phyloP scores from a whole-genome alignment of 2,888 invertebrate genomes.

The Drosophila kambysellisi region DNA sequence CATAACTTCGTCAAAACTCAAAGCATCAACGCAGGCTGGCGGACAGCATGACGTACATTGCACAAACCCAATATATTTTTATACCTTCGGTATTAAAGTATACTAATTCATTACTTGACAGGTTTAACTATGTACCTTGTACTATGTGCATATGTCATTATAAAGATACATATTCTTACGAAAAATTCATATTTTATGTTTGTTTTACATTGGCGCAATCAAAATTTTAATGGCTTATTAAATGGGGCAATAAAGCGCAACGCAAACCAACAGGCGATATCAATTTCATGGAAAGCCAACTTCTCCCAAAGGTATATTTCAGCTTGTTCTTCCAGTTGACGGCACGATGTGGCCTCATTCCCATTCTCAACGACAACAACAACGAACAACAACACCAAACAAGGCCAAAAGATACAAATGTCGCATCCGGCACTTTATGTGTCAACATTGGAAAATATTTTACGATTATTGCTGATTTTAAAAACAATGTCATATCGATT shows the following conservation, averaged over 20 bases:
- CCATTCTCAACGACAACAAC: not conserved
- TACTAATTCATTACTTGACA: not conserved
- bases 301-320: conserved; percentile 12
- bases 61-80: no score
- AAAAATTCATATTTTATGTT: conserved; percentile 52
- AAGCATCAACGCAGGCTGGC: no score
- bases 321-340: conserved; percentile 16
- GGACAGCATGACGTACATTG: no score
- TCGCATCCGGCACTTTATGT: conserved; percentile 47
- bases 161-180: not conserved
- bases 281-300: conserved; percentile 21
- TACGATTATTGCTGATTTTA: conserved; percentile 52
- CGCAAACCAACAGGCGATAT: conserved; percentile 24
- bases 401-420: conserved; percentile 6
- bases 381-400: not conserved
- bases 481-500: conserved; percentile 39
- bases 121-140: not conserved
- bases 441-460: conserved; percentile 39
- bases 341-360: conserved; percentile 13
- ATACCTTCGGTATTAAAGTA: no score
- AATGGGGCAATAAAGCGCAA: conserved; percentile 69
- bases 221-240: conserved; percentile 78
- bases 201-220: conserved; percentile 60
- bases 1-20: no score
- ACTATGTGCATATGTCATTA: not conserved